Base-by-base conservation (phyloP, 2,888 invertebrate genomes). In the Autographa gamma region DNA sequence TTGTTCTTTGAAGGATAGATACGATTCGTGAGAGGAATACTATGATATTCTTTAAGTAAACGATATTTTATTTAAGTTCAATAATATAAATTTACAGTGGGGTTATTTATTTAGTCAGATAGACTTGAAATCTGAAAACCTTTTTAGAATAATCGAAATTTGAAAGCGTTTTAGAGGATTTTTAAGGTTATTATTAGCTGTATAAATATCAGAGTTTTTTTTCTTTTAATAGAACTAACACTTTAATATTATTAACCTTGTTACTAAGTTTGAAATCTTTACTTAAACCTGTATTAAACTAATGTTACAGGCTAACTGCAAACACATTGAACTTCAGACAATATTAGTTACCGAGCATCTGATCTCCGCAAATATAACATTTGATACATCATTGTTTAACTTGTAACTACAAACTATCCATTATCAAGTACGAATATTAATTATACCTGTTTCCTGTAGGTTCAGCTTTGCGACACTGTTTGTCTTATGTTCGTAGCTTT, bases 1-100 rank as follows among this genome's bases (percentile, higher is more conserved):
- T 92, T 92, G 91, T 92, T 91, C 91, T 89, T 88, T 90, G 89
- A 85, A 88, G 90, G 89, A 90, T 87, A 89, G 89, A 90, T 86
- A 81, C 85, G 71, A 76, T 76, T 73, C 88, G 90, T 80, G 88
- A 71, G 64, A 70, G 76, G 90, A 91, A 92, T 92, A 89, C 86
- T 86, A 87, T 90, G 34, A 67, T 67, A 71, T 67, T 63, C 64
- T 74, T 58, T 60, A 65, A 71, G 63, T 54, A 63, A 79, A 74
- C 69, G 63, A 79, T 68, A 68, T 79, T 48, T 54, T 19, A 2
- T 71, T n/a, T 52, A 13, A 31, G 52, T 14, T 16, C 16, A 19
- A 34, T 25, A 9, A 25, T 54, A 43, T 38, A 11, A 9, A 38
- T 38, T 38, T 52, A 38, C 18, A 58, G 16, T 13, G 11, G 25